Conservation (phyloP, 2,888 invertebrate species). For the Petrophora chlorosata region DNA sequence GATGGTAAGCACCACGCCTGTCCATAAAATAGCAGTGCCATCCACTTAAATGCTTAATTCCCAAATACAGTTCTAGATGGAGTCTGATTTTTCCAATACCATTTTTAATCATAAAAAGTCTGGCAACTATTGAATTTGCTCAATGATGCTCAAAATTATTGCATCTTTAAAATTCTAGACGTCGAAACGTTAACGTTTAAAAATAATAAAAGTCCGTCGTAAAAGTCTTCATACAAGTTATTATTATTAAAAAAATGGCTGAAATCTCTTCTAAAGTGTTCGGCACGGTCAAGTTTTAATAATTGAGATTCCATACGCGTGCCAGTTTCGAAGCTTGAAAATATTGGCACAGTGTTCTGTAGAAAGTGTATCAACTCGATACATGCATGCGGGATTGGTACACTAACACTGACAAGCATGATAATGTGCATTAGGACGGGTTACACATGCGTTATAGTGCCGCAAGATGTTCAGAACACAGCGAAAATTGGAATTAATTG, state of each 20-base stretch:
- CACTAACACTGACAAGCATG: background rate
- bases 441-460: background rate
- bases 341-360: constrained; percentile 49
- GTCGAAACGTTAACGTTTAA: constrained; percentile 20
- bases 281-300: constrained; percentile 46
- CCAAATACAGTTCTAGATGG: too few relatives aligned
- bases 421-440: background rate
- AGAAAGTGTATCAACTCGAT: background rate
- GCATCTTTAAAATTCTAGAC: constrained; percentile 26
- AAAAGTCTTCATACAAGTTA: constrained; percentile 15
- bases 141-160: too few relatives aligned
- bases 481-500: too few relatives aligned
- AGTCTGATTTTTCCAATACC: too few relatives aligned
- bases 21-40: too few relatives aligned
- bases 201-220: constrained; percentile 16
- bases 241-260: constrained; percentile 22
- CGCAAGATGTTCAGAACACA: too few relatives aligned
- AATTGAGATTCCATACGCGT: constrained; percentile 60
- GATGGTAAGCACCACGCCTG: too few relatives aligned
- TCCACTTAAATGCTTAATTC: too few relatives aligned
- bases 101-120: too few relatives aligned
- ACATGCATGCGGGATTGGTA: background rate
- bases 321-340: constrained; percentile 54
- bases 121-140: too few relatives aligned
- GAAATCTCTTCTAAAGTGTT: constrained; percentile 29